phyloP scores from a whole-genome alignment of 2,797 vertebrate genomes.

The Heteromormyrus szaboi region DNA sequence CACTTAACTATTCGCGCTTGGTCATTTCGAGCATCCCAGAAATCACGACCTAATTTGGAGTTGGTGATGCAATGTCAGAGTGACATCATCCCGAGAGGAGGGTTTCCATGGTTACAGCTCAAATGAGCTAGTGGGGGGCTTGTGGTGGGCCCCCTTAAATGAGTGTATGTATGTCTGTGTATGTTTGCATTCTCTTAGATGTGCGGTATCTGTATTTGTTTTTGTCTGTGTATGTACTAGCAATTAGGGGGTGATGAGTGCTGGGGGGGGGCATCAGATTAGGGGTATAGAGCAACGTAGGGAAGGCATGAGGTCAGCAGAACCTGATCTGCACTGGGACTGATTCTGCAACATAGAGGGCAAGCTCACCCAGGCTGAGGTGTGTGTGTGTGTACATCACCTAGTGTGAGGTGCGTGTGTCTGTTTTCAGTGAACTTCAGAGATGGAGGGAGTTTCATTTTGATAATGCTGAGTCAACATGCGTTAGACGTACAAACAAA shows the following conservation, averaged over 20 bases:
- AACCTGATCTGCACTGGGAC: conserved; percentile 38
- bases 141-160: conserved; percentile 26
- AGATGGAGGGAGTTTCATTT: neutral
- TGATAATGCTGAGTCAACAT: neutral
- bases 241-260: neutral
- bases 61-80: conserved; percentile 48
- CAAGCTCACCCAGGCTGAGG: neutral
- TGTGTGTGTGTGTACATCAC: neutral
- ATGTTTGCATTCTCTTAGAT: conserved; percentile 17
- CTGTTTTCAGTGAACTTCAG: neutral
- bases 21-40: conserved; percentile 26
- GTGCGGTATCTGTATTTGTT: conserved; percentile 19
- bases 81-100: conserved; percentile 48
- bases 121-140: neutral
- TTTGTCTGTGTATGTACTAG: conserved; percentile 23
- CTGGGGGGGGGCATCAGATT: conserved; percentile 34
- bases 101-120: conserved; percentile 60
- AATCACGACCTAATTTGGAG: conserved; percentile 31
- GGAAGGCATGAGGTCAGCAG: conserved; percentile 46
- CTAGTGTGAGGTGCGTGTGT: neutral
- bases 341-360: neutral
- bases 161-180: conserved; percentile 27
- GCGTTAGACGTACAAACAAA: neutral
- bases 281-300: conserved; percentile 29
- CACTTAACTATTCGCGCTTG: conserved; percentile 14